Conservation (phyloP, 2,797 vertebrate genomes). For the Myotis myotis region DNA sequence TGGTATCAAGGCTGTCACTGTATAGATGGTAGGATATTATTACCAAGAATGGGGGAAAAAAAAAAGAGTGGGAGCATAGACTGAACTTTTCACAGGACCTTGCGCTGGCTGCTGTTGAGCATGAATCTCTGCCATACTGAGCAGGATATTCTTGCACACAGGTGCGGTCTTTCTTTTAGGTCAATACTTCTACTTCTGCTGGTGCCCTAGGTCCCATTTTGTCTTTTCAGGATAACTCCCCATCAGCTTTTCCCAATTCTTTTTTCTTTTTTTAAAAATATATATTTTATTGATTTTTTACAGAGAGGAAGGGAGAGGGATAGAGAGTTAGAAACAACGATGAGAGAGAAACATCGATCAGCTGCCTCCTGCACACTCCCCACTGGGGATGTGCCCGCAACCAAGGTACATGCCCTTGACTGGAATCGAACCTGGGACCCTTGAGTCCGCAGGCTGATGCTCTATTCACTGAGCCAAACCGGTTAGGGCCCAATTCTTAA, state of each 20-base stretch:
- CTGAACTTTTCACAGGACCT: not conserved
- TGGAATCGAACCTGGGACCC: too few species aligned
- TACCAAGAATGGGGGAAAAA: not conserved
- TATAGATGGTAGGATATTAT: constrained; percentile 77
- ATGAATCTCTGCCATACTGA: not conserved
- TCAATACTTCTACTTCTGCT: not conserved
- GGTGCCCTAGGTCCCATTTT: not conserved
- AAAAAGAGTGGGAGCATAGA: not conserved
- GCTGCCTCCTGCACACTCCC: too few species aligned
- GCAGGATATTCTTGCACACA: not conserved
- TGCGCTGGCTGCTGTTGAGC: accelerated
- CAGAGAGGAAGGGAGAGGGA: too few species aligned
- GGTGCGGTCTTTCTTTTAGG: not conserved
- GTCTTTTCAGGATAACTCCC: not conserved
- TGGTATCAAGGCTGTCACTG: constrained; percentile 85
- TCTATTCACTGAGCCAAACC: too few species aligned
- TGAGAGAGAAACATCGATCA: too few species aligned
- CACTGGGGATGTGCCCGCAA: too few species aligned
- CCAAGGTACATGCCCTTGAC: too few species aligned
- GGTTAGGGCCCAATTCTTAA: not conserved
- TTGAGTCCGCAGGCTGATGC: too few species aligned
- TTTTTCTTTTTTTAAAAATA: too few species aligned
- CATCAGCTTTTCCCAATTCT: not conserved
- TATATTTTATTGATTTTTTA: too few species aligned
- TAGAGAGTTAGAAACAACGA: too few species aligned